Evolutionary conservation across 37 sponge, comb jelly and placozoan genomes (phyloP).

Genomic region (Aphrocallistes beatrix): DNA sequence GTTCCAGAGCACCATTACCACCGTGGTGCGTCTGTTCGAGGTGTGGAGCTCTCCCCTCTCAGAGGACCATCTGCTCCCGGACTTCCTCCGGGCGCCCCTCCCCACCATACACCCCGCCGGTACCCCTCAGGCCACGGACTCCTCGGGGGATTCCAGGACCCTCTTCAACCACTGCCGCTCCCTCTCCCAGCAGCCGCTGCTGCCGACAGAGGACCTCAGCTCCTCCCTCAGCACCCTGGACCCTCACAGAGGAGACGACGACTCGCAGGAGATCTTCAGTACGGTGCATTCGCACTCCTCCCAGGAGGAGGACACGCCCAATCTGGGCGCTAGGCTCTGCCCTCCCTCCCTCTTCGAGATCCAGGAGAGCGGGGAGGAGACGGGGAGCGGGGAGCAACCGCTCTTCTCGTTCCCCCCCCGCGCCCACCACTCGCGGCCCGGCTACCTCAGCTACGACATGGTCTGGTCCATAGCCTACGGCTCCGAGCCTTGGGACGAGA

Average conservation of each 20-base stretch:
- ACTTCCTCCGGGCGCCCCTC: background rate
- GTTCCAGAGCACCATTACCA: background rate
- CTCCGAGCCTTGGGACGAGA: background rate
- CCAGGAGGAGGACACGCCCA: background rate
- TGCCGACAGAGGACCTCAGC: background rate
- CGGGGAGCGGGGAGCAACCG: background rate
- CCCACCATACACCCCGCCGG: background rate
- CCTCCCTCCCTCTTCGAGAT: background rate
- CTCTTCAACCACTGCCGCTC: background rate
- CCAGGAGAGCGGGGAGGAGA: background rate
- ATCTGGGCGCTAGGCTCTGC: background rate
- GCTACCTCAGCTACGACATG: background rate
- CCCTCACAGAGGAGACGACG: background rate
- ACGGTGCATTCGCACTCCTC: background rate
- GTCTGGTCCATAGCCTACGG: slow-evolving; percentile 10
- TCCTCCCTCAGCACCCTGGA: background rate
- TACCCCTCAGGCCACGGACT: background rate
- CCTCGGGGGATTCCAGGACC: background rate
- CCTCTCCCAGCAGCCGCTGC: background rate
- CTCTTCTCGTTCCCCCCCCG: background rate
- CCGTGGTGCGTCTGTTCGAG: slow-evolving; percentile 42
- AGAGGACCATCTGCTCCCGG: background rate
- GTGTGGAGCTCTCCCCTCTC: slow-evolving; percentile 30
- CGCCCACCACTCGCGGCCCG: background rate
- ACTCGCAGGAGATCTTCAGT: background rate